Percentiles rank a stretch among this genome's conserved stretches.
These are phyloP conservation scores for Papilio aristodemus DNA, from an alignment of 1,140 invertebrate species.

Conservation along the genomic window DNA sequence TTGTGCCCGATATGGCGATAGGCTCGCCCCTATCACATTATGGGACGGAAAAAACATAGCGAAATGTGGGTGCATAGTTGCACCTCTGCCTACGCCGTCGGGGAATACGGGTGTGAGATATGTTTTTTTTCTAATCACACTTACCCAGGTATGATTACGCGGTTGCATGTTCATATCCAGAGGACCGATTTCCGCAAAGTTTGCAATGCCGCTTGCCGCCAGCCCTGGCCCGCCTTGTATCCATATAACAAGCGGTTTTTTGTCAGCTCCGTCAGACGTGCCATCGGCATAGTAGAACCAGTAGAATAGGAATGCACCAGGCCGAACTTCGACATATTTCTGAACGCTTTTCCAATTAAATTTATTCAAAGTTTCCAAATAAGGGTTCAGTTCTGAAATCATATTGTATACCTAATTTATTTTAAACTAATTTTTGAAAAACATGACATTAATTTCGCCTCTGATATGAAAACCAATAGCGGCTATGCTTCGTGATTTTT, in stretches of 20 bases:
- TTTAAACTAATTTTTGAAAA: background rate
- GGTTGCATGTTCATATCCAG: constrained; percentile 63
- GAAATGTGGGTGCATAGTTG: no score
- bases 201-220: constrained; percentile 64
- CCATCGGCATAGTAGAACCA: constrained; percentile 73
- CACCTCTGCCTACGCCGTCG: no score
- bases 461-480: background rate
- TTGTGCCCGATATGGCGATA: no score
- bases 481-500: no score
- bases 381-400: constrained; percentile 56
- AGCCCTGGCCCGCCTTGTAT: constrained; percentile 70
- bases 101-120: no score
- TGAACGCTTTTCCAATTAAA: constrained; percentile 57
- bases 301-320: constrained; percentile 66
- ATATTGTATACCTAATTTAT: background rate
- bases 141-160: constrained; percentile 74
- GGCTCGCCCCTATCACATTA: no score
- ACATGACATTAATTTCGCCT: background rate
- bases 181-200: constrained; percentile 71
- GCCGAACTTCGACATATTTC: constrained; percentile 63
- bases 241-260: constrained; percentile 71
- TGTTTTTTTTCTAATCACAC: no score
- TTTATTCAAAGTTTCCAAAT: constrained; percentile 48
- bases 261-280: constrained; percentile 44
- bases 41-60: no score